phyloP scores from a whole-genome alignment of 2,888 invertebrate species.

The Unio pictorum region DNA sequence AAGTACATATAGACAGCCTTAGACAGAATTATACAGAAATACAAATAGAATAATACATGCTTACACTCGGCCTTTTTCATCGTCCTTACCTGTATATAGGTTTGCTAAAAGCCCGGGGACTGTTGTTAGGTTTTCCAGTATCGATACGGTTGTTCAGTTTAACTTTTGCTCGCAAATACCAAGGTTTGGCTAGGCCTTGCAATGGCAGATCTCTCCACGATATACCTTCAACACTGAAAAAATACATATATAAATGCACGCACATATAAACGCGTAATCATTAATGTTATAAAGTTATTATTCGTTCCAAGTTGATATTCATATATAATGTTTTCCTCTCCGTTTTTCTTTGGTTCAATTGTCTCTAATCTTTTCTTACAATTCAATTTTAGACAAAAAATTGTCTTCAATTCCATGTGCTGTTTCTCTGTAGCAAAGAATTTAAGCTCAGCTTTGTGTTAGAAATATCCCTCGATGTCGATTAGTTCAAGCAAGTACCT shows the following conservation, averaged over 20 bases:
- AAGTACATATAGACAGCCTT: background rate
- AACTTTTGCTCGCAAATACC: conserved; percentile 42
- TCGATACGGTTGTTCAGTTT: conserved; percentile 32
- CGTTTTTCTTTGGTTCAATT: too few relatives aligned
- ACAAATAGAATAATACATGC: background rate
- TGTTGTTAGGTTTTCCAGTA: conserved; percentile 36
- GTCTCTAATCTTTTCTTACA: too few relatives aligned
- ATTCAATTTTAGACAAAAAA: too few relatives aligned
- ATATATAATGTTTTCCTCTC: too few relatives aligned
- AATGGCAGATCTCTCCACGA: conserved; percentile 23
- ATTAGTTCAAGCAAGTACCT: too few relatives aligned
- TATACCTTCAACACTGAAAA: conserved; percentile 24
- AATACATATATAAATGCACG: background rate
- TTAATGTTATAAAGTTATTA: too few relatives aligned
- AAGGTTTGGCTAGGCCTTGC: conserved; percentile 7
- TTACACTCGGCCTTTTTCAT: background rate
- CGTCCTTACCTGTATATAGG: conserved; percentile 38
- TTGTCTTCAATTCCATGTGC: too few relatives aligned
- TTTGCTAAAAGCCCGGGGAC: conserved; percentile 32
- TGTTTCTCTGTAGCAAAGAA: too few relatives aligned
- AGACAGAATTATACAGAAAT: background rate
- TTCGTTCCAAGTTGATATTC: too few relatives aligned
- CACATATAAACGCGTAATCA: too few relatives aligned
- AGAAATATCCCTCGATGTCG: too few relatives aligned
- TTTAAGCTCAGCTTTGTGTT: too few relatives aligned